Base-by-base conservation (phyloP, 2,888 invertebrate species). In the Drosophila bunnanda region DNA sequence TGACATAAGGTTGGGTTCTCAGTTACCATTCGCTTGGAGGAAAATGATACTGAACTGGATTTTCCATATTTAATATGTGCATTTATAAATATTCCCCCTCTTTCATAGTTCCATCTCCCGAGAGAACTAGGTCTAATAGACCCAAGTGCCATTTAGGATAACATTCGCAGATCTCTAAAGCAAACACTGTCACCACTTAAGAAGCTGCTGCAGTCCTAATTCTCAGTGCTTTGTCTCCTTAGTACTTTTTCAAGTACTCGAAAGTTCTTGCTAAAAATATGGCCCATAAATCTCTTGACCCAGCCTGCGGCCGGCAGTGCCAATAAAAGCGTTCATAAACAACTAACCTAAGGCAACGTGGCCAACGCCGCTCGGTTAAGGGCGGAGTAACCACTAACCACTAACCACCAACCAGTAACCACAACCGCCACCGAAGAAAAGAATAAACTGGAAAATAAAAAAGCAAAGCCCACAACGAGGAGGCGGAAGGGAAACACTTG, bases 241-340 rank as follows among this genome's bases (percentile, higher is more conserved):
- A 28, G 38, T 39, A 68, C n/a, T 30, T 54, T 44, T 28, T 56
- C 57, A 69, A 68, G 67, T 69, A 30, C 41, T 70, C 48, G 58
- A 36, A 57, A 70, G 57, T 70, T 69, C 30, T 50, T 12, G 48
- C 50, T 43, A 50, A 57, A 68, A 79, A 82, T 88, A 88, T 80
- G 76, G 76, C 55, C 52, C 77, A 81, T 84, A 88, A 84, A 84
- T 84, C 86, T 75, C 57, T 55, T 67, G 65, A 60, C 59, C 76
- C 81, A 73, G 77, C 86, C 32, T 46, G 46, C 46, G 32, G 32
- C 50, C 50, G 22, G 78, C 79, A 73, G 75, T 59, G 79, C 80
- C 77, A 69, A 88, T 80, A 80, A 83, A 86, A 88, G 78, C 77
- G 75, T 78, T 66, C 87, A 86, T 88, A 88, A 83, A 83, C 88